Evolutionary conservation across 2,888 invertebrate genomes (phyloP).

Genomic region (Baronia brevicornis): DNA sequence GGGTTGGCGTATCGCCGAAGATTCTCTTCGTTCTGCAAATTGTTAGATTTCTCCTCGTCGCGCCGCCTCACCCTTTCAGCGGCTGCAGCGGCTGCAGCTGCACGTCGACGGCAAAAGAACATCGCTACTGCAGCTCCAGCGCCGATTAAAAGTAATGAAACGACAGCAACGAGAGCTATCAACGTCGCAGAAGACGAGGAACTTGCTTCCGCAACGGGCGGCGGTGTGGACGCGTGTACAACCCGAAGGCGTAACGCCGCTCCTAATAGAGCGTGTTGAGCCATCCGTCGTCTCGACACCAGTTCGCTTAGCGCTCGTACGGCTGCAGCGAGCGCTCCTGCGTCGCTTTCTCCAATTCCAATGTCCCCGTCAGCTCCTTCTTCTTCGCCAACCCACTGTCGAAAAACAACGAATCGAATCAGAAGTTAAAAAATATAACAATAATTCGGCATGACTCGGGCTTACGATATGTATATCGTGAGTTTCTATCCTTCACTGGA

Average conservation of each 20-base stretch:
- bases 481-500: too few relatives aligned
- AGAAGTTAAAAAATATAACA: not conserved
- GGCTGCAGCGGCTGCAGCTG: conserved; percentile 53
- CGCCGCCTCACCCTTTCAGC: conserved; percentile 78
- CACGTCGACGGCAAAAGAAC: conserved; percentile 30
- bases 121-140: conserved; percentile 43
- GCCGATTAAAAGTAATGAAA: conserved; percentile 25
- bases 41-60: conserved; percentile 93
- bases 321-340: conserved; percentile 40
- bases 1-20: conserved; percentile 88
- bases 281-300: conserved; percentile 53
- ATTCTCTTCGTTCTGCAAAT: conserved; percentile 93
- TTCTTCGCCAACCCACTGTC: conserved; percentile 61
- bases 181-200: conserved; percentile 79
- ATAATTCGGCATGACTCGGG: too few relatives aligned
- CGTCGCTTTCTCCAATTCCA: conserved; percentile 19
- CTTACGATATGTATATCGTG: too few relatives aligned
- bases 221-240: conserved; percentile 28
- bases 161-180: conserved; percentile 22
- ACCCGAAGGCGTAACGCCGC: conserved; percentile 55
- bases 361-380: conserved; percentile 38
- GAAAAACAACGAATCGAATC: conserved; percentile 1
- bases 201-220: conserved; percentile 74
- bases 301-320: conserved; percentile 56
- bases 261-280: conserved; percentile 53